Evolutionary conservation across 2,113 vertebrate species (phyloP).

Genomic region (Porphyrio hochstetteri): DNA sequence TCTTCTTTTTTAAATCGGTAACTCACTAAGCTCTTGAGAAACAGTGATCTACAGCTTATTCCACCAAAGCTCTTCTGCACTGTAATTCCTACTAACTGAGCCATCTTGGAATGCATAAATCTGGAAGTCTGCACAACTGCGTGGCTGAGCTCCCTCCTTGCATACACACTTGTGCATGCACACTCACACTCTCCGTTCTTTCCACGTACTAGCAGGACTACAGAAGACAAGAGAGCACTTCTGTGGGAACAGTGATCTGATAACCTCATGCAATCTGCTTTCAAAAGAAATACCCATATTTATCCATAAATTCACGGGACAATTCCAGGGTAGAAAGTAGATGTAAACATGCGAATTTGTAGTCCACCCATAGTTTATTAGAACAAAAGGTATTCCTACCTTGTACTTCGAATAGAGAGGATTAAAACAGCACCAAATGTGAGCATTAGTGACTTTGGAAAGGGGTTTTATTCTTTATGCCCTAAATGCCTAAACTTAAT

Average conservation of each 20-base stretch:
- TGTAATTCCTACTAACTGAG: not conserved
- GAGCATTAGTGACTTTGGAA: constrained; percentile 25
- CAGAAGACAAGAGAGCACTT: not conserved
- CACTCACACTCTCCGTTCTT: accelerated
- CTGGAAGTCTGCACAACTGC: not conserved
- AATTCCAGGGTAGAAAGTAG: not conserved
- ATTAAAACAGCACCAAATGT: constrained; percentile 25
- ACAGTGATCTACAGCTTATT: not conserved
- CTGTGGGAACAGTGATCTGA: accelerated
- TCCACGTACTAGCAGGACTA: not conserved
- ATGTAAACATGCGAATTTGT: not conserved
- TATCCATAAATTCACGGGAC: not conserved
- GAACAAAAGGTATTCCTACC: not conserved
- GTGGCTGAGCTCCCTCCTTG: not conserved
- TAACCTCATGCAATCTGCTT: not conserved
- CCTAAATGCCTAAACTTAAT: constrained; percentile 45
- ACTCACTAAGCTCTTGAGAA: not conserved
- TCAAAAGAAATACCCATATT: not conserved
- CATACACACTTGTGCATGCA: not conserved
- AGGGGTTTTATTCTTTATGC: constrained; percentile 42
- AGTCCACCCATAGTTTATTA: not conserved
- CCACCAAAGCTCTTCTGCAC: not conserved
- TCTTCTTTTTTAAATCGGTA: not conserved
- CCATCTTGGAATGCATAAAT: not conserved
- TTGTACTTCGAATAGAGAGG: not conserved